Evolutionary conservation across 2,888 invertebrate genomes (phyloP), one percentile per base, ranked within the genome.

Genomic region (Drosophila kanekoi): DNA sequence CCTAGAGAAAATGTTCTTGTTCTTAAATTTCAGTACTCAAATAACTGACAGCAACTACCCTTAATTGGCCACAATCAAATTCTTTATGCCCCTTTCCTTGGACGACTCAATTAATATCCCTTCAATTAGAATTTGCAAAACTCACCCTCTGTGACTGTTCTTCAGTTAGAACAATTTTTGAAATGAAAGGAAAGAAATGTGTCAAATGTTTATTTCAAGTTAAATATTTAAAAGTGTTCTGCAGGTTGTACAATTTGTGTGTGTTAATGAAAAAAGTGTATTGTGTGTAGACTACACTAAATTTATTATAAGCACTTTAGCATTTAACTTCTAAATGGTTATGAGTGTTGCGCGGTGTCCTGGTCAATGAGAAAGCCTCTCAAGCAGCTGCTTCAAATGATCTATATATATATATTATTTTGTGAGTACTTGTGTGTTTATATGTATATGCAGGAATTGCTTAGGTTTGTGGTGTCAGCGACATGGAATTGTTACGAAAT

Each of bases 401-500:
- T 53, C 38, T 32, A 38, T 62, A 14, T 61, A 16, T 32, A 32
- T 23, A 16, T 37, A 38, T 28, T 28, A 8, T 28, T 28, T 28
- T 28, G 8, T 8, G 28, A 28, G 8, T 0, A 8, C 28, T 28
- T 8, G 28, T 28, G 8, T 28, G 8, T 37, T n/a, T 49, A 20
- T 58, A 32, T 64, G 32, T 40, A 35, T 20, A 53, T 45, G 52
- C 28, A 52, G 66, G 52, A 76, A 76, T 76, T 48, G 45, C 20
- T 56, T 71, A 58, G 38, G 62, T 48, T 58, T 28, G 38, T 56
- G 67, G 48, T 66, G 66, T 77, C 62, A 57, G 52, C 51, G 44
- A 75, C 59, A 60, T 86, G 87, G 82, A 87, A 82, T 82, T 87
- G 58, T 81, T 68, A 64, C 69, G 81, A 81, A 87, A 77, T 78